Evolutionary conservation across 2,113 vertebrate genomes (phyloP).

Genomic region (Tinamus guttatus): DNA sequence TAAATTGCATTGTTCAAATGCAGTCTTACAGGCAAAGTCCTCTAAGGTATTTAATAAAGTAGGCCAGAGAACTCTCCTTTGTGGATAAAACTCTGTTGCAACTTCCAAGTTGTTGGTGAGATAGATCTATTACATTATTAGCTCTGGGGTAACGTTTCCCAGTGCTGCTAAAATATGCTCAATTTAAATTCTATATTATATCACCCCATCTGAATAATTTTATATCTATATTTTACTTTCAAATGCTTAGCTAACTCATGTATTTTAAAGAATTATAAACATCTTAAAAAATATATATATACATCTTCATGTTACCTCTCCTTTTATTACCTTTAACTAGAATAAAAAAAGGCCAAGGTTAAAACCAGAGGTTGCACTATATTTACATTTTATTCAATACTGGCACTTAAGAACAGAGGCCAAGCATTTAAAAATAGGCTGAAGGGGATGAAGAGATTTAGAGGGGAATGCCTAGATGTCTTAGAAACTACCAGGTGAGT

Average conservation of each 20-base stretch:
- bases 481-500: slow-evolving; percentile 58
- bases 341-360: slow-evolving; percentile 46
- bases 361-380: slow-evolving; percentile 31
- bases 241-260: slow-evolving; percentile 68
- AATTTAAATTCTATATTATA: slow-evolving; percentile 72
- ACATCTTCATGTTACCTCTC: slow-evolving; percentile 47
- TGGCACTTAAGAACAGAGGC: slow-evolving; percentile 38
- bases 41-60: slow-evolving; percentile 69
- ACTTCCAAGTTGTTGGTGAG: slow-evolving; percentile 38
- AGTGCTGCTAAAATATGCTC: slow-evolving; percentile 65
- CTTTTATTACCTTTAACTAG: slow-evolving; percentile 60
- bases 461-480: slow-evolving; percentile 62
- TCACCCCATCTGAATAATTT: slow-evolving; percentile 63
- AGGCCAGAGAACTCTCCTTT: slow-evolving; percentile 63
- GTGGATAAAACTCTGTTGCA: slow-evolving; percentile 65
- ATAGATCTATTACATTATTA: slow-evolving; percentile 62
- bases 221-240: slow-evolving; percentile 73
- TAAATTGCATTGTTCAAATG: slow-evolving; percentile 62
- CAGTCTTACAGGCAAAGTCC: slow-evolving; percentile 55
- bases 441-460: slow-evolving; percentile 67
- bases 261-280: slow-evolving; percentile 62
- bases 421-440: slow-evolving; percentile 66
- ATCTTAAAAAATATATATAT: neutral
- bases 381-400: slow-evolving; percentile 66
- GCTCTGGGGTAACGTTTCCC: slow-evolving; percentile 65